Base-by-base conservation (phyloP, 2,797 vertebrate species). In the Falco rusticolus region DNA sequence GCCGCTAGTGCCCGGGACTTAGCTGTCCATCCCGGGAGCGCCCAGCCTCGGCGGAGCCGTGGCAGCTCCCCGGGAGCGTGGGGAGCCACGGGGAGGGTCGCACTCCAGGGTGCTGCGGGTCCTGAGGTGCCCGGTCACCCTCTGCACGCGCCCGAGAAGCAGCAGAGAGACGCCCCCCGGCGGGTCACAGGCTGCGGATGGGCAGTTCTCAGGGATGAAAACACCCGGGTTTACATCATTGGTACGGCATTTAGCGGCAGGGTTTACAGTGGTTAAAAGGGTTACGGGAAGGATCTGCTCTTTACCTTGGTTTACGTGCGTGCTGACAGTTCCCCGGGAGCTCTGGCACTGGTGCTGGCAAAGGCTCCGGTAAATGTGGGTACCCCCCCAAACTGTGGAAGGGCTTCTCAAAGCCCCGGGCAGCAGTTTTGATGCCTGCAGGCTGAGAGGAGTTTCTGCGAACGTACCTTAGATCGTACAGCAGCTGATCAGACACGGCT, bases 31-130 rank as follows among this genome's bases (percentile, higher is more conserved):
- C 5, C 33, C 8, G 43, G 25, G 13, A 21, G 9, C 14, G 12
- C 17, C 34, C 53, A 6, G 56, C 60, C 34, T 13, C 17, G 6
- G 1, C 26, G 31, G 53, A 82, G 61, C 78, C 37, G 6, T 10
- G 65, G 39, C 39, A 39, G 65, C 74, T 57, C 25, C 26, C 43
- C 25, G 28, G 41, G 9, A 43, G 26, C 33, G 28, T 17, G 65
- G 88, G 28, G 21, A 74, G 33, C 69, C 25, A 8, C 31, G 17
- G 78, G n/a, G 15, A 59, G 24, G 13, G 6, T 11, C 43, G 61
- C 12, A 0, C 21, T 28, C 5, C 54, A 0, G 51, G 10, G 57
- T 8, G 29, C 64, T 37, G 69, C 4, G 37, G 37, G 7, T 61
- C 45, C 41, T 18, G 57, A 10, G 22, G 16, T 11, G 47, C 45